Evolutionary conservation across 2,797 vertebrate genomes (phyloP).

Genomic region (Nannoperca obscura): DNA sequence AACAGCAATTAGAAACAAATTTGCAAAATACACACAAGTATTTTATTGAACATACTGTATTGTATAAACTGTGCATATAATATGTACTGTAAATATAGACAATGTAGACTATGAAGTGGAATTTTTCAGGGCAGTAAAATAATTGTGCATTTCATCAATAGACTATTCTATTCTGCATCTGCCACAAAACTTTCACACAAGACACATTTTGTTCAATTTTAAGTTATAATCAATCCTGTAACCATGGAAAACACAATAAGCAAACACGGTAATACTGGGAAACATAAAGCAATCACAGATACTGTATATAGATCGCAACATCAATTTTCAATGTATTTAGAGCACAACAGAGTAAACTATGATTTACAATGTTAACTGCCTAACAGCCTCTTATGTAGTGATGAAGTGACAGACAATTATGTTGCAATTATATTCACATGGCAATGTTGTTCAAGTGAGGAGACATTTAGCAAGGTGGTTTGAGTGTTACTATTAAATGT

Average conservation of each 20-base stretch:
- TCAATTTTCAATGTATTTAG: too few species aligned
- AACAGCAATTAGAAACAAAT: neutral
- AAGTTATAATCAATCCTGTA: neutral
- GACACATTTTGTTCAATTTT: neutral
- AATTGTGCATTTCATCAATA: neutral
- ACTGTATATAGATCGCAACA: neutral
- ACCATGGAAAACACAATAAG: neutral
- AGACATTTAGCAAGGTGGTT: neutral
- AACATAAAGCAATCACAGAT: neutral
- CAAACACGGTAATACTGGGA: neutral
- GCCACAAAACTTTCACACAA: neutral
- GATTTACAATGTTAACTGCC: neutral
- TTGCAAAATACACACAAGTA: neutral
- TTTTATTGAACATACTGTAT: neutral
- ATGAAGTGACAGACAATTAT: constrained; percentile 20
- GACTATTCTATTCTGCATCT: neutral
- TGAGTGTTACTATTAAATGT: neutral
- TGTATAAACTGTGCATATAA: neutral
- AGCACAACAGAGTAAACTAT: constrained; percentile 19
- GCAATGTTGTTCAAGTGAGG: neutral
- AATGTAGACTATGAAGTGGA: neutral
- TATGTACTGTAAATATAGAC: neutral
- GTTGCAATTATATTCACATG: neutral
- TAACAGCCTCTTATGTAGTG: constrained; percentile 5
- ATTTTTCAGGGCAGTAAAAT: neutral